Conservation (phyloP, 2,888 invertebrate genomes). For the Drosophila eohydei region DNA sequence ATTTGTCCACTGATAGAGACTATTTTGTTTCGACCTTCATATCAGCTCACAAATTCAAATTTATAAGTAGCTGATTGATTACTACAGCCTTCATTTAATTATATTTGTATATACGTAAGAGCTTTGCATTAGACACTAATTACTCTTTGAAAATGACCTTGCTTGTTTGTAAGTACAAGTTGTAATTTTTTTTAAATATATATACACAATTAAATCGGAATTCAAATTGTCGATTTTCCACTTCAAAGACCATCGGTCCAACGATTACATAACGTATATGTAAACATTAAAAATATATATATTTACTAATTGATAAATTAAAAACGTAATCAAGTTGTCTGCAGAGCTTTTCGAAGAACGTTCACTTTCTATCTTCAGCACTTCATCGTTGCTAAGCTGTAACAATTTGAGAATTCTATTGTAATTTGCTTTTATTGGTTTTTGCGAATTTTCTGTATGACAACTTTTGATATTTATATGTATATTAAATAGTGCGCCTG, state of each 20-base stretch:
- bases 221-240: neutral
- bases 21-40: too few relatives aligned
- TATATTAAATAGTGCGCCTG: too few relatives aligned
- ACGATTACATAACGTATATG: too few relatives aligned
- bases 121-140: neutral
- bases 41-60: neutral
- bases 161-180: too few relatives aligned
- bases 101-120: too few relatives aligned
- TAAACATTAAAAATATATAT: too few relatives aligned
- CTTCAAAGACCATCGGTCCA: neutral
- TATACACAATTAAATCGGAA: neutral
- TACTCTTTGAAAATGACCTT: neutral
- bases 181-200: neutral
- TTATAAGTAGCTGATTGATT: neutral
- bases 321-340: neutral
- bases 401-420: too few relatives aligned
- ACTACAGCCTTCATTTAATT: neutral
- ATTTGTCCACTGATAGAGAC: neutral
- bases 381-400: neutral
- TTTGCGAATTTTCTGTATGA: too few relatives aligned
- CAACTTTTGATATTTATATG: neutral
- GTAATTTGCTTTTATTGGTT: too few relatives aligned
- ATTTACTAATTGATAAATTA: too few relatives aligned
- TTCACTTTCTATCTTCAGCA: neutral
- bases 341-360: neutral